These are phyloP conservation scores for Sprattus sprattus DNA, from an alignment of 2,113 vertebrate genomes.

Conservation along the genomic window DNA sequence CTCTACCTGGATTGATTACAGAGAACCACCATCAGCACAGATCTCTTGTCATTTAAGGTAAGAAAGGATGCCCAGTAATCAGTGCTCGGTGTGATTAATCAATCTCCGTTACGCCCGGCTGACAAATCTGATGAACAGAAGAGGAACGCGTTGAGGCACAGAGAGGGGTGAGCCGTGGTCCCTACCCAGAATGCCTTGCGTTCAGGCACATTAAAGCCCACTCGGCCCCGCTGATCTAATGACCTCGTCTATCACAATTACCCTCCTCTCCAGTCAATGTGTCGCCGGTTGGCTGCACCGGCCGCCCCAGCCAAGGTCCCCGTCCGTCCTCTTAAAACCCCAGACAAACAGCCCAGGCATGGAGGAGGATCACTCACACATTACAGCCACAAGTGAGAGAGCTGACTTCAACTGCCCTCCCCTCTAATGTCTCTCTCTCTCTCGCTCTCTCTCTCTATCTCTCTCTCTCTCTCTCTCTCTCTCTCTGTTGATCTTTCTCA, in stretches of 20 bases:
- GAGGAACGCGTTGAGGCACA: not conserved
- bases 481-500: not conserved
- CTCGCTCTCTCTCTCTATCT: not conserved
- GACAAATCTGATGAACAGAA: not conserved
- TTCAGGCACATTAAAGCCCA: not conserved
- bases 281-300: not conserved
- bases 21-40: not conserved
- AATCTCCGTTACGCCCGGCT: not conserved
- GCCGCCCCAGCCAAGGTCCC: not conserved
- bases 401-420: not conserved
- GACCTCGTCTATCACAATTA: slow-evolving; percentile 20
- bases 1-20: not conserved
- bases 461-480: not conserved
- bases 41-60: not conserved
- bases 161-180: not conserved
- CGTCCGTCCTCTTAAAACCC: not conserved
- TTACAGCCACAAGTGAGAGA: not conserved
- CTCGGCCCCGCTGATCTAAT: not conserved
- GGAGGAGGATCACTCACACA: not conserved
- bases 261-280: slow-evolving; percentile 15
- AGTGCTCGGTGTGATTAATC: not conserved
- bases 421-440: not conserved
- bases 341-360: not conserved
- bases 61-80: slow-evolving; percentile 12
- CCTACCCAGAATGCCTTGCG: not conserved